These are phyloP conservation scores for Myathropa florea DNA, from an alignment of 2,888 invertebrate genomes.

Conservation along the genomic window DNA sequence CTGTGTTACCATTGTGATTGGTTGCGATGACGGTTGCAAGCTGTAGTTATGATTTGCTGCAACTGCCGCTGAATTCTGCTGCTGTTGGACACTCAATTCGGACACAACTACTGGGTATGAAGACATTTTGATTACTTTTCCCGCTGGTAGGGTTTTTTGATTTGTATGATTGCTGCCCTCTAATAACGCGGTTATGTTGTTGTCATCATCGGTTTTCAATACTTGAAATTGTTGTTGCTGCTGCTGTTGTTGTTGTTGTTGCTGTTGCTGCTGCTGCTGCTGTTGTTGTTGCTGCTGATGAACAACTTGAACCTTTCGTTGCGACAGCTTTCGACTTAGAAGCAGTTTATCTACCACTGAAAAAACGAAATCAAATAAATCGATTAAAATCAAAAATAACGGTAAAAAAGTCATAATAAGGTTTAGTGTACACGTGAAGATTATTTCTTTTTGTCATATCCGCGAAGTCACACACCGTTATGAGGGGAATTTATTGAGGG, in stretches of 20 bases:
- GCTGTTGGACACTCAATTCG: slow-evolving; percentile 77
- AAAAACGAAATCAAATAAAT: slow-evolving; percentile 50
- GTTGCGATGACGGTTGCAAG: slow-evolving; percentile 79
- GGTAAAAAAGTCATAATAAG: too few species aligned
- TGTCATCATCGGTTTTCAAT: slow-evolving; percentile 76
- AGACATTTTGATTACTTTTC: slow-evolving; percentile 78
- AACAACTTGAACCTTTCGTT: slow-evolving; percentile 77
- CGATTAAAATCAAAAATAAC: neutral
- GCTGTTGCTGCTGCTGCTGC: neutral
- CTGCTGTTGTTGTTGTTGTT: slow-evolving; percentile 72
- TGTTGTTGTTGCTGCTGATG: slow-evolving; percentile 75
- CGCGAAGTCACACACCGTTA: too few species aligned
- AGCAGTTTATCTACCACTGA: slow-evolving; percentile 78
- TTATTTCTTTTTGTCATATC: too few species aligned
- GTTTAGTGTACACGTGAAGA: too few species aligned
- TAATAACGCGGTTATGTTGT: slow-evolving; percentile 70
- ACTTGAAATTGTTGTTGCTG: slow-evolving; percentile 73
- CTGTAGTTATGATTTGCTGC: slow-evolving; percentile 80
- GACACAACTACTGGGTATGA: slow-evolving; percentile 78
- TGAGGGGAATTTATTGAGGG: too few species aligned
- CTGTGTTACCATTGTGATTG: slow-evolving; percentile 77
- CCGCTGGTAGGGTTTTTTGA: slow-evolving; percentile 72
- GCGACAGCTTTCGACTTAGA: slow-evolving; percentile 78
- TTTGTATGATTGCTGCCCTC: slow-evolving; percentile 63
- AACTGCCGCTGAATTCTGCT: slow-evolving; percentile 78